These are phyloP conservation scores for Tympanuchus pallidicinctus DNA, from an alignment of 2,113 vertebrate species.

Conservation along the genomic window DNA sequence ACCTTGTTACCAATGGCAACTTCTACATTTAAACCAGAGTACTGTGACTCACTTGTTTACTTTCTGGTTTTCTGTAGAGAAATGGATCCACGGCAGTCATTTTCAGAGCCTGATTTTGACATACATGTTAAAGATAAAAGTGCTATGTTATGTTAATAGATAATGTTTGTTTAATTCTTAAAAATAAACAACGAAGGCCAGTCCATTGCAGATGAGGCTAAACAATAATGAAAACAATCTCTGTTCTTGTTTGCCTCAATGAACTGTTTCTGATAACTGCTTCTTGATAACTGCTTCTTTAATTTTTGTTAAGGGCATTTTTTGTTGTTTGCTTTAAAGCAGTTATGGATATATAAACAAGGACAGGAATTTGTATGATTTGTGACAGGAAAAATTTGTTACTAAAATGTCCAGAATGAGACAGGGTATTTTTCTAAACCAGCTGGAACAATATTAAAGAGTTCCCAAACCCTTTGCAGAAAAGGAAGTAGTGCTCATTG, in stretches of 20 bases:
- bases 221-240: background rate
- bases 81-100: background rate
- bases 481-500: background rate
- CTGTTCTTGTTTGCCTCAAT: background rate
- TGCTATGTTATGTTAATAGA: background rate
- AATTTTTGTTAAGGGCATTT: background rate
- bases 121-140: background rate
- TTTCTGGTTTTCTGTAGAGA: background rate
- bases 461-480: background rate
- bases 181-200: background rate
- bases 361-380: background rate
- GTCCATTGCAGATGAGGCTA: background rate
- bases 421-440: background rate
- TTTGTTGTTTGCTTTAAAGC: constrained; percentile 19
- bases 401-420: background rate
- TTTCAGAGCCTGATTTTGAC: background rate
- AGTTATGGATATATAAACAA: background rate
- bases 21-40: background rate
- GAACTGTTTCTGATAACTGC: background rate
- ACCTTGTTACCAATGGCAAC: background rate
- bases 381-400: background rate
- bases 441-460: background rate
- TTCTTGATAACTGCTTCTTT: background rate
- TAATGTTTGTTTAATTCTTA: background rate
- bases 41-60: constrained; percentile 25